These are phyloP conservation scores for Discoglossus pictus DNA, from an alignment of 2,797 vertebrate genomes.

Conservation along the genomic window DNA sequence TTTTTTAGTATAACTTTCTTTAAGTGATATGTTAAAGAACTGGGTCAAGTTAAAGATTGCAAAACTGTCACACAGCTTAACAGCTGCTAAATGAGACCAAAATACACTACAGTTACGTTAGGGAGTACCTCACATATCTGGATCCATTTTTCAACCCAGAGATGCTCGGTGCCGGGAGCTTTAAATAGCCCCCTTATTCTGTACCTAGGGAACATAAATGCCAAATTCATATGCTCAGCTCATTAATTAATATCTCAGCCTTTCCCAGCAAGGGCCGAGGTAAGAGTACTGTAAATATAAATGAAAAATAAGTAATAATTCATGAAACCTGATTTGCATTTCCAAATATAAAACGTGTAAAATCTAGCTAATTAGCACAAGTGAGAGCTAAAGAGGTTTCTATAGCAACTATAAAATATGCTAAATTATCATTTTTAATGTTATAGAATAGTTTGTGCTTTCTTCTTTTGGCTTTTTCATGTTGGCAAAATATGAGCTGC, in stretches of 20 bases:
- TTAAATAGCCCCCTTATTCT: constrained; percentile 42
- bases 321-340: constrained; percentile 92
- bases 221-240: constrained; percentile 78
- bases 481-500: constrained; percentile 17
- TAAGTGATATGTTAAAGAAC: constrained; percentile 26
- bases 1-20: constrained; percentile 2
- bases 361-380: constrained; percentile 79
- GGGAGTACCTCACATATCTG: constrained; percentile 21
- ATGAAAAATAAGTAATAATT: constrained; percentile 83
- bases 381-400: constrained; percentile 76
- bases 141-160: constrained; percentile 35
- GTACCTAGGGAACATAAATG: constrained; percentile 79
- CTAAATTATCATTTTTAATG: constrained; percentile 72
- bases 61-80: constrained; percentile 25
- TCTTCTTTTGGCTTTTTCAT: constrained; percentile 4
- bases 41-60: constrained; percentile 37
- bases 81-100: constrained; percentile 31
- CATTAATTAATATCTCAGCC: constrained; percentile 88
- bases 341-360: constrained; percentile 82
- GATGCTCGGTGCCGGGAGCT: constrained; percentile 12
- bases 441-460: constrained; percentile 25
- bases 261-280: constrained; percentile 75
- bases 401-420: constrained; percentile 80
- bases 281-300: constrained; percentile 81
- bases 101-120: constrained; percentile 22